These are phyloP conservation scores for Tortricodes alternella DNA, from an alignment of 2,888 invertebrate species.

Conservation along the genomic window DNA sequence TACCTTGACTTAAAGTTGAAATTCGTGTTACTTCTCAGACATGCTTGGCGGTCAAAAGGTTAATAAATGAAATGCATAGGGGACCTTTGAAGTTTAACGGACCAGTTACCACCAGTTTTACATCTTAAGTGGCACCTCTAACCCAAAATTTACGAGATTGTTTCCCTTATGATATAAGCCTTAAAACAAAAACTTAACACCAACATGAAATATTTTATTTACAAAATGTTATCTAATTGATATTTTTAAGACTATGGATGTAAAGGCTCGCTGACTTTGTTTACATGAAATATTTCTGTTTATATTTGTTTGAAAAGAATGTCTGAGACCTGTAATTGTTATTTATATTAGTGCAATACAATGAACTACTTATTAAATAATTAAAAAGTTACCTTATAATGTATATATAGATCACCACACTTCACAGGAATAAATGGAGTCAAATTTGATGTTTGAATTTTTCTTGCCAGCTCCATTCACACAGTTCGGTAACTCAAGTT, in stretches of 20 bases:
- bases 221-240: constrained; percentile 18
- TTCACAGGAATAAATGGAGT: constrained; percentile 35
- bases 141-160: not conserved
- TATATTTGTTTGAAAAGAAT: not conserved
- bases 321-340: not conserved
- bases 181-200: constrained; percentile 2
- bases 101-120: too few species aligned
- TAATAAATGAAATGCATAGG: too few species aligned
- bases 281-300: not conserved
- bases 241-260: constrained; percentile 2
- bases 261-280: constrained; percentile 2
- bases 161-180: not conserved
- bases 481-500: not conserved
- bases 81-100: not conserved
- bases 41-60: too few species aligned
- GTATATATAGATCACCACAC: constrained; percentile 35
- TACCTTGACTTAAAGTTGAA: too few species aligned
- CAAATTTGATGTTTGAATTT: constrained; percentile 18
- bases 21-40: too few species aligned
- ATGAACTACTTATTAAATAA: constrained; percentile 27
- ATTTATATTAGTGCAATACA: constrained; percentile 34
- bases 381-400: constrained; percentile 23
- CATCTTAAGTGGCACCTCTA: too few species aligned
- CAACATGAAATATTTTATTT: constrained; percentile 15
- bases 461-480: not conserved